These are phyloP conservation scores for Sapayoa aenigma DNA, from an alignment of 2,113 vertebrate species.

Conservation along the genomic window DNA sequence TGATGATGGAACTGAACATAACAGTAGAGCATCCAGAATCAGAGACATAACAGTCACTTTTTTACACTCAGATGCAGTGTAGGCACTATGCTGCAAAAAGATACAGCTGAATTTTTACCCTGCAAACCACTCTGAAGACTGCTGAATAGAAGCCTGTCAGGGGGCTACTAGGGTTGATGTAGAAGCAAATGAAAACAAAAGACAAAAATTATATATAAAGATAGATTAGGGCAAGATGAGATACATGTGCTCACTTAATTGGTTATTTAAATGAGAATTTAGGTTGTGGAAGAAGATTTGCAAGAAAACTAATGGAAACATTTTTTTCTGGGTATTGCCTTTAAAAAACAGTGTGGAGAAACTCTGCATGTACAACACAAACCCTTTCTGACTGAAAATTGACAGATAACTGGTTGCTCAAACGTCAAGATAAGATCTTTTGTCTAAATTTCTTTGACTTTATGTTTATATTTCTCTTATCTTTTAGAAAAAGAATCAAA, in stretches of 20 bases:
- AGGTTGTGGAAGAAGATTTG: not conserved
- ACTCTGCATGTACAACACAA: not conserved
- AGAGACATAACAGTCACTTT: not conserved
- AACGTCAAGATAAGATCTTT: not conserved
- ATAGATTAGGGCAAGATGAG: not conserved
- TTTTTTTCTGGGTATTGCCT: not conserved
- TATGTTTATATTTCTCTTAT: not conserved
- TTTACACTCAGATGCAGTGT: not conserved
- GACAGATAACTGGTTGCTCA: not conserved
- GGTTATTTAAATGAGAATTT: not conserved
- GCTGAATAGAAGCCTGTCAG: not conserved
- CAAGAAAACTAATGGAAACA: not conserved
- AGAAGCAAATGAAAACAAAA: not conserved
- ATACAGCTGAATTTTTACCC: not conserved
- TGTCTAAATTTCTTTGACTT: not conserved
- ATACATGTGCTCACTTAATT: not conserved
- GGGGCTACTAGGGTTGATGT: not conserved
- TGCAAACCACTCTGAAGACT: not conserved
- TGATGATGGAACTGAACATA: not conserved
- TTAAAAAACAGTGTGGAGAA: not conserved
- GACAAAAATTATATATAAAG: not conserved
- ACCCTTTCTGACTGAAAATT: not conserved
- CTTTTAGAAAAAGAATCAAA: not conserved
- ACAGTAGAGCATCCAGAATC: not conserved
- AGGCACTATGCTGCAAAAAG: not conserved